A percentile compares a stretch with the other conserved stretches of the same genome.
Evolutionary conservation across 2,797 vertebrate genomes (phyloP).

Genomic region (Ibycter americanus): DNA sequence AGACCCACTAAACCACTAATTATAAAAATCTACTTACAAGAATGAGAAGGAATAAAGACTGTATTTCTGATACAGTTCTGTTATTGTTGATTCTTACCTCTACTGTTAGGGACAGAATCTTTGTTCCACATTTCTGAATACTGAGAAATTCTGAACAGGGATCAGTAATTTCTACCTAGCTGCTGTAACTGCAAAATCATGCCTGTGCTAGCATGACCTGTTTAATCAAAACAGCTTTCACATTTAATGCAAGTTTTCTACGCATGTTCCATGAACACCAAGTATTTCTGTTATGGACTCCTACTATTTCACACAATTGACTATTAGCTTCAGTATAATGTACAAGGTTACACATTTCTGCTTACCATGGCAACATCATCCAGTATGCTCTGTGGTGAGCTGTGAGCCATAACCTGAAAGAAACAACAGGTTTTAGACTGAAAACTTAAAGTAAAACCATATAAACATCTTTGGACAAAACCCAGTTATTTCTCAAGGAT

Average conservation of each 20-base stretch:
- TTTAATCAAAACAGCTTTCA: not conserved
- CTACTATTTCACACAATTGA: not conserved
- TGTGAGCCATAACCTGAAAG: slow-evolving; percentile 96
- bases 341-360: not conserved
- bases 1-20: not conserved
- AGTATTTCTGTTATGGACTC: not conserved
- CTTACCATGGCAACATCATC: slow-evolving; percentile 99
- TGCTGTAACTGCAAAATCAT: not conserved
- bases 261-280: not conserved
- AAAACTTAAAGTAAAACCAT: not conserved
- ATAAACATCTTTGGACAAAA: not conserved
- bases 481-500: not conserved
- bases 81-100: not conserved
- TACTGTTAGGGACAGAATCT: not conserved
- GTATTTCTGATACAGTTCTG: not conserved
- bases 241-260: not conserved
- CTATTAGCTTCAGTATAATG: not conserved
- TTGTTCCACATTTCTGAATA: not conserved
- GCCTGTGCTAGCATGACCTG: not conserved
- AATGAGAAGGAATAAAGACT: not conserved
- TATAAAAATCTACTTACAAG: not conserved
- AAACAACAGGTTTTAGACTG: not conserved
- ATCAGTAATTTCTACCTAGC: not conserved
- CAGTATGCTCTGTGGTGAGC: slow-evolving; percentile 94
- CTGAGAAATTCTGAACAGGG: not conserved